Percentiles rank a stretch among this genome's conserved stretches.
Evolutionary conservation across 1,140 invertebrate genomes (phyloP).

Genomic region (Trissolcus basalis): DNA sequence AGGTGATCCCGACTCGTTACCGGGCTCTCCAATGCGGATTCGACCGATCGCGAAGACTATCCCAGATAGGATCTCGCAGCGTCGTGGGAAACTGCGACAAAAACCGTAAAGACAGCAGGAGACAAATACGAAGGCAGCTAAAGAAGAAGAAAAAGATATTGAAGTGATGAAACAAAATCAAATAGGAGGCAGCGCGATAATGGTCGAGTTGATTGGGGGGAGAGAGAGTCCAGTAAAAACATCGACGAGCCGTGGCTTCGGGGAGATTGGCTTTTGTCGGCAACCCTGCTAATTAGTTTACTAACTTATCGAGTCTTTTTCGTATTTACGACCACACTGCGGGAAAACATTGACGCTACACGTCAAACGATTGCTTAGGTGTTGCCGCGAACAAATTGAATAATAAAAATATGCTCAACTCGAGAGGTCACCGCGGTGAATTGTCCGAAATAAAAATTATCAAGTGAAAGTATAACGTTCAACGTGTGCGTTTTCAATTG

Average conservation of each 20-base stretch:
- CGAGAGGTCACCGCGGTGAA: constrained; percentile 15
- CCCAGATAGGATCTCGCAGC: constrained; percentile 46
- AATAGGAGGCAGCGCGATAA: constrained; percentile 65
- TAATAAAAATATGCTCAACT: constrained; percentile 57
- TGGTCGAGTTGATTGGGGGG: constrained; percentile 51
- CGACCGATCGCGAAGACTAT: constrained; percentile 36
- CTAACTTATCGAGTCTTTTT: constrained; percentile 74
- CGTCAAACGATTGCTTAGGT: constrained; percentile 65
- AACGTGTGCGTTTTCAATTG: too few relatives aligned
- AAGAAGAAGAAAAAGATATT: constrained; percentile 64
- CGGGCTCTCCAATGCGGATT: constrained; percentile 3
- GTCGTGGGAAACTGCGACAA: constrained; percentile 68
- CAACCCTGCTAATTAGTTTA: constrained; percentile 76
- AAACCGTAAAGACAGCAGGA: constrained; percentile 67
- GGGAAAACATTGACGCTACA: constrained; percentile 59
- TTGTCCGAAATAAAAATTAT: too few relatives aligned
- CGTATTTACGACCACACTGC: constrained; percentile 66
- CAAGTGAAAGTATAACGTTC: too few relatives aligned
- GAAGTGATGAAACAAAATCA: constrained; percentile 66
- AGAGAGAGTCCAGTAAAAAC: constrained; percentile 68
- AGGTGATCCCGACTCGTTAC: constrained; percentile 41
- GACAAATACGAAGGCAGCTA: constrained; percentile 65
- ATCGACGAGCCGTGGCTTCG: constrained; percentile 60
- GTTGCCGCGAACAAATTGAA: constrained; percentile 45
- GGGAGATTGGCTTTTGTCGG: constrained; percentile 73